Percentiles rank a stretch among this genome's conserved stretches.
These are phyloP conservation scores for Diorhabda carinulata DNA, from an alignment of 1,140 invertebrate species.

Conservation along the genomic window DNA sequence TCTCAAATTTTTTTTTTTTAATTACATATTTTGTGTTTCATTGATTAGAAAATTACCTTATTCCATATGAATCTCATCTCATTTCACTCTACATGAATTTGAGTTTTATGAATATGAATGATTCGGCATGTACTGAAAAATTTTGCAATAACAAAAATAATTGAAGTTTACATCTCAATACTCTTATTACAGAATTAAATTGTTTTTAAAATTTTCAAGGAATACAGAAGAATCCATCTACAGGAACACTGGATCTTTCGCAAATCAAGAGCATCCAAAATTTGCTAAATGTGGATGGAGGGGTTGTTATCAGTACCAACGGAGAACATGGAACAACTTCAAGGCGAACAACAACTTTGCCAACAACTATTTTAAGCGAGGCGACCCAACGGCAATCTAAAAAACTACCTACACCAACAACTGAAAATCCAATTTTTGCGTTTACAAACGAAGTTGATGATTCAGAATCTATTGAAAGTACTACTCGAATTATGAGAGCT, in stretches of 20 bases:
- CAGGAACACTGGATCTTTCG: constrained; percentile 38
- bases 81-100: no score
- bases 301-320: constrained; percentile 37
- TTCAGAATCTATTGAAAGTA: constrained; percentile 25
- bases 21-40: no score
- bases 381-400: constrained; percentile 3
- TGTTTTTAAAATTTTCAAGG: background rate
- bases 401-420: constrained; percentile 15
- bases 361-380: background rate
- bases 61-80: no score
- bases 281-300: constrained; percentile 33
- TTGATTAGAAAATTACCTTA: no score
- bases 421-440: constrained; percentile 25
- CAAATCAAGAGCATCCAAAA: constrained; percentile 38
- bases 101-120: no score
- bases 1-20: no score
- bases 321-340: constrained; percentile 35
- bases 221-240: constrained; percentile 40
- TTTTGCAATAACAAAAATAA: no score
- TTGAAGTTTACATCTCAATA: no score
- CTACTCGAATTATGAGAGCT: constrained; percentile 26
- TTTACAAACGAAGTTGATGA: constrained; percentile 37
- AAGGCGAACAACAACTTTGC: constrained; percentile 19
- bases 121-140: no score
- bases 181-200: no score